Percentiles rank a stretch among this genome's conserved stretches.
Conservation (phyloP, 1,140 invertebrate genomes). For the Trichonephila clavata region DNA sequence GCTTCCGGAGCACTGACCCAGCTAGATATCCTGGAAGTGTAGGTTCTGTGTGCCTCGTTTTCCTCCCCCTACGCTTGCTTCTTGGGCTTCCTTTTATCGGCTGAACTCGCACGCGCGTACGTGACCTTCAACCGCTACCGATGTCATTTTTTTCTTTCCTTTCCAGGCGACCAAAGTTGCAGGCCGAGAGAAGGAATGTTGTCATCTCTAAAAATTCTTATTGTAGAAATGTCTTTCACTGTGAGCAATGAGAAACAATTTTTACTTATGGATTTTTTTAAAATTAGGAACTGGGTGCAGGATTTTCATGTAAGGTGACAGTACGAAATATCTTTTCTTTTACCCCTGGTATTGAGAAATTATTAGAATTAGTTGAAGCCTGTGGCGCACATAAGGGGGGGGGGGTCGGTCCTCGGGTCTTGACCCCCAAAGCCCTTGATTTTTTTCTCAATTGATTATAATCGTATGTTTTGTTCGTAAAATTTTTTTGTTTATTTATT, state of each 20-base stretch:
- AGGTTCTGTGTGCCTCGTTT: not conserved
- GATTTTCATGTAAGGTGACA: too few relatives aligned
- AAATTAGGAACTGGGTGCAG: too few relatives aligned
- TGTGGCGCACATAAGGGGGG: too few relatives aligned
- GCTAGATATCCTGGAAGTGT: constrained; percentile 2
- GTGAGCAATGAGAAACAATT: not conserved
- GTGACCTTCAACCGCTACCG: not conserved
- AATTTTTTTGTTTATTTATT: too few relatives aligned
- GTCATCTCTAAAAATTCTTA: not conserved
- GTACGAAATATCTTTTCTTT: too few relatives aligned
- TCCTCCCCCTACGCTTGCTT: not conserved
- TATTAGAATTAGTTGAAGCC: too few relatives aligned
- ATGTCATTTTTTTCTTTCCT: not conserved
- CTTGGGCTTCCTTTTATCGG: not conserved
- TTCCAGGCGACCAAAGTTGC: not conserved
- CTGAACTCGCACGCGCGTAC: not conserved
- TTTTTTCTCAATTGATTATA: too few relatives aligned
- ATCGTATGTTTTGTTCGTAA: too few relatives aligned
- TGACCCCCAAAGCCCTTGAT: too few relatives aligned
- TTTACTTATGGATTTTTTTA: too few relatives aligned
- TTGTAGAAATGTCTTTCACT: not conserved
- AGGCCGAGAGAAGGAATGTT: not conserved
- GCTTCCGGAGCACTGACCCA: constrained; percentile 44
- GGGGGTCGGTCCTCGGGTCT: too few relatives aligned
- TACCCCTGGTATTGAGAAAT: too few relatives aligned